Evolutionary conservation across 2,797 vertebrate species (phyloP).

Genomic region (Capromys pilorides): DNA sequence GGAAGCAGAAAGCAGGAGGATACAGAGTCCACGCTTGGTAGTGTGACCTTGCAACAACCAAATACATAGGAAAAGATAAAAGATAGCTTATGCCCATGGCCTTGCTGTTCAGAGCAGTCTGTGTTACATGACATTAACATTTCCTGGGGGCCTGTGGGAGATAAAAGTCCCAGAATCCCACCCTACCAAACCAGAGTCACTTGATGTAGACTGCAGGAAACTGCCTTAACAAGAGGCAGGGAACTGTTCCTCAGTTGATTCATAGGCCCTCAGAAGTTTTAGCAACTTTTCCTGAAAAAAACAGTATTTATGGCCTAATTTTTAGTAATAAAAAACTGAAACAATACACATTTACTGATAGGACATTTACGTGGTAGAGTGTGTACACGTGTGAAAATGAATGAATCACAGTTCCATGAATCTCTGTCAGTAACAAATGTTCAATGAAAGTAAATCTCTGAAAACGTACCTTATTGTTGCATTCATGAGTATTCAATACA

Average conservation of each 20-base stretch:
- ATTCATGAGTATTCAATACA: not conserved
- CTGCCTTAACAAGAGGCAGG: not conserved
- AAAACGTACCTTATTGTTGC: not conserved
- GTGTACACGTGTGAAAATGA: constrained; percentile 10
- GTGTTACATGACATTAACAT: not conserved
- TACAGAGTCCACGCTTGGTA: no score
- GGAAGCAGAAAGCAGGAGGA: no score
- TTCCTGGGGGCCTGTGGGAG: not conserved
- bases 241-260: not conserved
- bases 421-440: not conserved
- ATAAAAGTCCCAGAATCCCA: not conserved
- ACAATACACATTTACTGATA: not conserved
- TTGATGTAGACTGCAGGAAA: not conserved
- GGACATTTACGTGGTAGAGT: not conserved
- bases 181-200: not conserved
- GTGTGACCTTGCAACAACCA: no score
- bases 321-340: not conserved
- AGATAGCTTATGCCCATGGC: not conserved
- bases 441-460: not conserved
- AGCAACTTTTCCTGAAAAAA: not conserved
- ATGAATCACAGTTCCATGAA: not conserved
- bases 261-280: not conserved
- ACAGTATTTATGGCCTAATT: not conserved
- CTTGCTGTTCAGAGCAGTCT: not conserved
- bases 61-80: not conserved